These are phyloP conservation scores for Psettodes erumei DNA, from an alignment of 2,113 vertebrate species.

Conservation along the genomic window DNA sequence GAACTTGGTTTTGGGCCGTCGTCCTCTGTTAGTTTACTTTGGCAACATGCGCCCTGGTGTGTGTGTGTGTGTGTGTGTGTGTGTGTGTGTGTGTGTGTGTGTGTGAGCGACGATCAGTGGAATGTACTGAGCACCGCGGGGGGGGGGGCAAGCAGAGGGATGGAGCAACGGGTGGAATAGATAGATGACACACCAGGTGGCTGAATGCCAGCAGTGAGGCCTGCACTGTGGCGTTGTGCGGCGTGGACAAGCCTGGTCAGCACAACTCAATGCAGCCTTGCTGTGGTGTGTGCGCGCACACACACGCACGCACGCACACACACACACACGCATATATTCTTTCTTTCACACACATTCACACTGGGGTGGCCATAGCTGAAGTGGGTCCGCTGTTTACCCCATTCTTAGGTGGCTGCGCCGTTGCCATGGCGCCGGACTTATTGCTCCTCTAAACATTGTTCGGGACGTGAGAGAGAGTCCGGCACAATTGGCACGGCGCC, in stretches of 20 bases:
- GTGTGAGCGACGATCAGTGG: constrained; percentile 43
- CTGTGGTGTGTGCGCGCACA: constrained; percentile 30
- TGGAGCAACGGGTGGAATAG: constrained; percentile 46
- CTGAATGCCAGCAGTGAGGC: constrained; percentile 77
- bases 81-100: too few relatives aligned
- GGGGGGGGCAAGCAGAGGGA: constrained; percentile 18
- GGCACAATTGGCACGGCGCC: constrained; percentile 59
- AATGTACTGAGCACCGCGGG: constrained; percentile 51
- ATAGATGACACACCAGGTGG: constrained; percentile 75
- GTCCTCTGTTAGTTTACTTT: constrained; percentile 3
- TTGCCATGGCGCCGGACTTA: constrained; percentile 72
- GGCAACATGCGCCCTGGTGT: background rate
- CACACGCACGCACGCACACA: constrained; percentile 33
- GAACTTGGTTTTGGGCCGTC: background rate
- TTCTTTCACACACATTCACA: constrained; percentile 32
- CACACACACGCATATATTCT: constrained; percentile 31
- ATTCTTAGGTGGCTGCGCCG: constrained; percentile 76
- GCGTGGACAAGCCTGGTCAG: constrained; percentile 77
- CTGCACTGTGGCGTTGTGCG: constrained; percentile 60
- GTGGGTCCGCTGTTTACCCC: constrained; percentile 73
- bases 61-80: too few relatives aligned
- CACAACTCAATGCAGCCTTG: constrained; percentile 74
- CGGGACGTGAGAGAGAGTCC: constrained; percentile 58
- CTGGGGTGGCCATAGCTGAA: constrained; percentile 65
- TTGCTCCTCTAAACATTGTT: constrained; percentile 76